Evolutionary conservation across 2,113 vertebrate species (phyloP).

Genomic region (Aptenodytes patagonicus): DNA sequence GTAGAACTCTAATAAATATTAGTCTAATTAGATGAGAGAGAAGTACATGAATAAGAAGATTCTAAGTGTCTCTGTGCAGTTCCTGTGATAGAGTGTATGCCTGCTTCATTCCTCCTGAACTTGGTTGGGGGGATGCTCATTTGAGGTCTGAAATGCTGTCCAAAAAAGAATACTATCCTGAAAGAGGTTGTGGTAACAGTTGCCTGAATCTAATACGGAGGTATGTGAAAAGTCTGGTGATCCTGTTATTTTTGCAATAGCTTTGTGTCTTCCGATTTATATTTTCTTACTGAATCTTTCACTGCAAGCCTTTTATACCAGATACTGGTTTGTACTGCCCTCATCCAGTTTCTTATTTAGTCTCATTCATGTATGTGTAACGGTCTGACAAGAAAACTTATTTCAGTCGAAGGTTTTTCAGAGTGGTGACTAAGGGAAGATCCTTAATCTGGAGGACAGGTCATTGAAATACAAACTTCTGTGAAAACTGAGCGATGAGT

Average conservation of each 20-base stretch:
- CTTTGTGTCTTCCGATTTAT: not conserved
- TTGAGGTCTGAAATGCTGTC: not conserved
- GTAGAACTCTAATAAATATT: not conserved
- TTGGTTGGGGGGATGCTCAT: not conserved
- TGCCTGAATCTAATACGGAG: not conserved
- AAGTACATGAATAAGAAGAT: not conserved
- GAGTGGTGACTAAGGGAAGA: not conserved
- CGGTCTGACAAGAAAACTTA: not conserved
- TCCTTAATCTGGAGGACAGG: not conserved
- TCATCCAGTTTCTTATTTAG: not conserved
- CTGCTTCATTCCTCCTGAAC: not conserved
- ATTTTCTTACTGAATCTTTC: not conserved
- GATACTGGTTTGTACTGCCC: not conserved
- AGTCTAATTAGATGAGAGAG: not conserved
- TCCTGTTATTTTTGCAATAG: not conserved
- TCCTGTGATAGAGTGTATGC: not conserved
- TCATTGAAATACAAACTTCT: not conserved
- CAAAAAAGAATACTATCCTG: not conserved
- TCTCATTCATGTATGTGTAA: fast-evolving
- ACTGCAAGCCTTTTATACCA: not conserved
- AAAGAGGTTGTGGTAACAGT: not conserved
- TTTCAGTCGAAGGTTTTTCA: not conserved
- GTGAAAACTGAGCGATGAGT: not conserved
- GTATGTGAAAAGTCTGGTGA: not conserved
- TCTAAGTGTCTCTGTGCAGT: not conserved